Percentiles rank a stretch among this genome's conserved stretches.
Conservation (phyloP, 2,113 vertebrate genomes). For the Malaclemys terrapin region DNA sequence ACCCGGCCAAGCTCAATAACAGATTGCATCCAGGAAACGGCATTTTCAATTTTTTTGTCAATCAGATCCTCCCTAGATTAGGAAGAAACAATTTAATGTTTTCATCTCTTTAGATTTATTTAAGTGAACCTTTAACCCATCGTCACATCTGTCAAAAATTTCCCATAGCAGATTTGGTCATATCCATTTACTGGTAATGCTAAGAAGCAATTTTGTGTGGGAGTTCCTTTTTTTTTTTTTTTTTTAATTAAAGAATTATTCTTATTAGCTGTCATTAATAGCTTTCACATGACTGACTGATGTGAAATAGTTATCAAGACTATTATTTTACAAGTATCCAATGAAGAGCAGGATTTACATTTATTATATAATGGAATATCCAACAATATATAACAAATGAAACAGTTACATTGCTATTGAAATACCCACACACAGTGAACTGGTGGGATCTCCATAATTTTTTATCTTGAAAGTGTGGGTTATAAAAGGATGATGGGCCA, state of each 20-base stretch:
- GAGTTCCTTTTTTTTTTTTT: too few relatives aligned
- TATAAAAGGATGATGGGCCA: neutral
- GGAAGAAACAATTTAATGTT: conserved; percentile 28
- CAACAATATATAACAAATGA: neutral
- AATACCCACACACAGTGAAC: neutral
- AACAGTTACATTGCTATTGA: neutral
- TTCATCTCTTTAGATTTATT: neutral
- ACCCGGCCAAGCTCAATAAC: conserved; percentile 97
- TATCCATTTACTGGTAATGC: neutral
- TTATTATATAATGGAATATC: neutral
- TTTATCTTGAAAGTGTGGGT: neutral
- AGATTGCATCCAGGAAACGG: conserved; percentile 95
- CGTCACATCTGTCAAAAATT: neutral
- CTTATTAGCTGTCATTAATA: conserved; percentile 29
- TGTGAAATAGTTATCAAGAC: conserved; percentile 1
- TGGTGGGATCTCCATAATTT: neutral
- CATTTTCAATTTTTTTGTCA: conserved; percentile 93
- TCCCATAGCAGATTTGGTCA: neutral
- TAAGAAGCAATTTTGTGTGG: neutral
- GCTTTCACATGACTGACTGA: conserved; percentile 16
- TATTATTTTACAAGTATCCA: conserved; percentile 2
- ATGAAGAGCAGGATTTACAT: conserved; percentile 18
- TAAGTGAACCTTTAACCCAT: neutral
- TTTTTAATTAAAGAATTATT: neutral
- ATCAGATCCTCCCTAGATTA: conserved; percentile 89